Evolutionary conservation across 2,113 vertebrate genomes (phyloP), one percentile per base, ranked within the genome.

Genomic region (Calidris pygmaea): DNA sequence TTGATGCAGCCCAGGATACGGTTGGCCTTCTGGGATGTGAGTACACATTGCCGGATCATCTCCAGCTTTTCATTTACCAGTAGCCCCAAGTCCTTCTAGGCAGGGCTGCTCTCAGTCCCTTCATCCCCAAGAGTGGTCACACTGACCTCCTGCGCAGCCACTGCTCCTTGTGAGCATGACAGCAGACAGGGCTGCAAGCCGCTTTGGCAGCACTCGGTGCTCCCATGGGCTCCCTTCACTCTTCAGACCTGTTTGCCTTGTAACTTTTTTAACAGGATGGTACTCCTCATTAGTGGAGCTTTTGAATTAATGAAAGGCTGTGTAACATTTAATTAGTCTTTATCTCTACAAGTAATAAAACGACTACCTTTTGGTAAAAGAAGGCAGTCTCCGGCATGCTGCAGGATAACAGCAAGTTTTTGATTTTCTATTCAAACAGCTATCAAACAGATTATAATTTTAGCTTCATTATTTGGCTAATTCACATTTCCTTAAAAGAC

Each of bases 241-340:
- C 83, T 58, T 90, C 70, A 89, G 34, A 84, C 39, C 45, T 78
- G 11, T 43, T 81, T 84, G 52, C 65, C 26, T 83, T 62, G 19
- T 4, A 79, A 35, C 48, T 62, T 85, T 75, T 65, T 86, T 20
- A 93, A 74, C 34, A 82, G 85, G 50, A 71, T 78, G 37, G 90
- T 90, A 48, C 48, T 87, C 76, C 85, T 97, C 76, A 84, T 92
- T 97, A 97, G 72, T 22, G 17, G 37, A 88, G 95, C 89, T 94
- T 94, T 82, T 87, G 89, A 96, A 96, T 96, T 95, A 95, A 71
- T 95, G 92, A 93, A 97, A 95, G 77, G 52, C 93, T 92, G 89
- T 96, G 95, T 96, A 97, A 92, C 95, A 94, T 97, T 97, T 97
- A 98, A 98, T 98, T 97, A 97, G 91, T 71, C 96, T 96, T 98